Evolutionary conservation across 2,888 invertebrate species (phyloP).

Genomic region (Tachystola acroxantha): DNA sequence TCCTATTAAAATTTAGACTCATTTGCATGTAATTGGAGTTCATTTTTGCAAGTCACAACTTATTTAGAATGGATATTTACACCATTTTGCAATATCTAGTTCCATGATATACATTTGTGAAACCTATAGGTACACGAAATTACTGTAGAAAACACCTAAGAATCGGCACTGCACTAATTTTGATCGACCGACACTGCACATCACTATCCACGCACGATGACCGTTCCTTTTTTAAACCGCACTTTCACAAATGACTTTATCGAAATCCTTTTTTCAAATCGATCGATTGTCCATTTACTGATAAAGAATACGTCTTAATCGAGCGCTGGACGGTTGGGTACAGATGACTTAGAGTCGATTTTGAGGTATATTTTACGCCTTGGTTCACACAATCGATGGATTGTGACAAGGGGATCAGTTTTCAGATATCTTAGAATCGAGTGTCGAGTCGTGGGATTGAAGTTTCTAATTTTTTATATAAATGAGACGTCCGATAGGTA

Average conservation of each 20-base stretch:
- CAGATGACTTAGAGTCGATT: conserved; percentile 59
- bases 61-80: too few relatives aligned
- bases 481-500: too few relatives aligned
- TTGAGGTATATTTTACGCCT: conserved; percentile 75
- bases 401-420: conserved; percentile 70
- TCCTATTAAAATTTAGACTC: too few relatives aligned
- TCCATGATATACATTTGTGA: too few relatives aligned
- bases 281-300: conserved; percentile 6
- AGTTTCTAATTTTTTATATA: conserved; percentile 32
- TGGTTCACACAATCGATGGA: conserved; percentile 53
- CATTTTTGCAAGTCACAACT: too few relatives aligned
- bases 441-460: conserved; percentile 43
- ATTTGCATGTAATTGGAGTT: too few relatives aligned
- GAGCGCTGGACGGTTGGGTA: conserved; percentile 39
- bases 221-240: neutral
- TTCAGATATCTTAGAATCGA: conserved; percentile 52
- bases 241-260: too few relatives aligned
- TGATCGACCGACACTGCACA: too few relatives aligned
- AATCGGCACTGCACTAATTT: too few relatives aligned
- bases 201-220: conserved; percentile 1
- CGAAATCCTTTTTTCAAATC: conserved; percentile 3
- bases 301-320: conserved; percentile 44
- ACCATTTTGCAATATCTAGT: too few relatives aligned
- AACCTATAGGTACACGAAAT: too few relatives aligned
- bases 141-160: too few relatives aligned